Conservation (phyloP, 2,888 invertebrate genomes). For the Mythimna pallens region DNA sequence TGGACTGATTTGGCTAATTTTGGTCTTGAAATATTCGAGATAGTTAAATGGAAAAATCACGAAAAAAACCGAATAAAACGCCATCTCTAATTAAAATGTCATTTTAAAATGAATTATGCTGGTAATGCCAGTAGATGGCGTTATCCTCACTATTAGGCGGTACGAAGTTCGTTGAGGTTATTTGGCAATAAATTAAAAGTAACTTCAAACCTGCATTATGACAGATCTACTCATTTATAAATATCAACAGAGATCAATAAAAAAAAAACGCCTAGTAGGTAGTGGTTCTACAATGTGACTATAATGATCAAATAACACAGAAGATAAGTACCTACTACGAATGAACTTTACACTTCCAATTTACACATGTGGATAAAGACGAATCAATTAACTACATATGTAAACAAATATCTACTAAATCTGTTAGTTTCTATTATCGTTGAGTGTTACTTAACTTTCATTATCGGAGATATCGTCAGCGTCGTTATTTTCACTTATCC, state of each 20-base stretch:
- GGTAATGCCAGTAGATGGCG: too few species aligned
- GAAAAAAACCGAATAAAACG: too few species aligned
- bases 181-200: too few species aligned
- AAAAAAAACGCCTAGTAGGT: background rate
- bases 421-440: background rate
- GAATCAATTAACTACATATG: background rate
- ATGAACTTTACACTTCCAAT: background rate
- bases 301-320: background rate
- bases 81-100: too few species aligned
- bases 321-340: background rate
- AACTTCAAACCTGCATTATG: too few species aligned
- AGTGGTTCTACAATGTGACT: background rate
- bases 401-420: background rate
- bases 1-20: too few species aligned
- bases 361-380: background rate
- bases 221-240: too few species aligned
- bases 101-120: too few species aligned
- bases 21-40: too few species aligned
- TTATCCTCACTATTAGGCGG: too few species aligned
- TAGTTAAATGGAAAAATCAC: too few species aligned
- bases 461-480: conserved; percentile 24
- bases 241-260: background rate
- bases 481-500: conserved; percentile 41
- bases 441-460: conserved; percentile 56
- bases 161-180: too few species aligned